A percentile compares a stretch with the other conserved stretches of the same genome.
phyloP scores from a whole-genome alignment of 2,797 vertebrate genomes.

The Spinus olivaceus region DNA sequence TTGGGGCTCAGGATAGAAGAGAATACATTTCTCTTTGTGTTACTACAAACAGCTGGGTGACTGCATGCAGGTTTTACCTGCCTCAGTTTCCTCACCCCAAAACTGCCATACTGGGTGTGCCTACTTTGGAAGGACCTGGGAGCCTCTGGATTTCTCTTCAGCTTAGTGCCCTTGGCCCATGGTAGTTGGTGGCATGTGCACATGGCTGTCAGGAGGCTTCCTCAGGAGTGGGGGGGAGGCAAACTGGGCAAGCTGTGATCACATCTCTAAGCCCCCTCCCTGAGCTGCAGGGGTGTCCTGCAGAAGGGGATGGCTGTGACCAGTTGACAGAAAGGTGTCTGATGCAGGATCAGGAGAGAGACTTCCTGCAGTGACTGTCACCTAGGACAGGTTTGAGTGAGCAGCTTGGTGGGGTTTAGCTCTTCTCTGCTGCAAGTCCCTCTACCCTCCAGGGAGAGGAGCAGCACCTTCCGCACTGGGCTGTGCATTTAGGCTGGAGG shows the following conservation, averaged over 20 bases:
- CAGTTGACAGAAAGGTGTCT: rapidly evolving
- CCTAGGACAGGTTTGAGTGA: neutral
- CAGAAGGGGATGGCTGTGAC: neutral
- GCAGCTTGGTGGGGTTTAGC: neutral
- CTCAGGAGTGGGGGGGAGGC: neutral
- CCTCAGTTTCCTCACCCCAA: neutral
- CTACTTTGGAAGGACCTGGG: neutral
- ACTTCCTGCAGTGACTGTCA: neutral
- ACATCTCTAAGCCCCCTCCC: neutral
- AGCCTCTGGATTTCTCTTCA: neutral
- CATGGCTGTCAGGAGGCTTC: neutral
- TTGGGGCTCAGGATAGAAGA: neutral
- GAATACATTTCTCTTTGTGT: rapidly evolving
- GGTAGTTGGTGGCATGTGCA: neutral
- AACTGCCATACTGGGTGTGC: neutral
- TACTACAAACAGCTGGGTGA: neutral
- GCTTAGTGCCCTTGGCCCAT: rapidly evolving
- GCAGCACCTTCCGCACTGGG: neutral
- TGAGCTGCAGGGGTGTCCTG: neutral
- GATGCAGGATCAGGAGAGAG: neutral
- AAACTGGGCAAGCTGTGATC: neutral
- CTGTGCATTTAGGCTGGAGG: neutral
- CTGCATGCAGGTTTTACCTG: neutral
- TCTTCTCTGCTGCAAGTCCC: neutral
- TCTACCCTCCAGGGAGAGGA: neutral